A percentile compares a stretch with the other conserved stretches of the same genome.
Conservation (phyloP, 2,797 vertebrate genomes). For the Gymnopithys bicolor region DNA sequence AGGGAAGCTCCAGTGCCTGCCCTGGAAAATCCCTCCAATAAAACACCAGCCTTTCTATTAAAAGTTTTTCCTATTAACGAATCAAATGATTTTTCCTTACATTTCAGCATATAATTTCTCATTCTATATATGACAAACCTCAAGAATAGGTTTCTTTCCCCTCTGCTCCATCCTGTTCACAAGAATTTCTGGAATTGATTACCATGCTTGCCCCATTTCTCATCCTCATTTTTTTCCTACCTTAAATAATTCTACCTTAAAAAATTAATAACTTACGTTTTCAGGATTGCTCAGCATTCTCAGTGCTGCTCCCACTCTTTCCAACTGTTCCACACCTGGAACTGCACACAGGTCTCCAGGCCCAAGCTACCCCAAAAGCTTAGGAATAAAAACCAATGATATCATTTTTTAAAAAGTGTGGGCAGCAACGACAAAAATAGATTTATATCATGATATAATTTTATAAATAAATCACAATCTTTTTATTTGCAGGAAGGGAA, state of each 20-base stretch:
- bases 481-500: constrained; percentile 21
- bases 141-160: background rate
- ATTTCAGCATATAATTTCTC: background rate
- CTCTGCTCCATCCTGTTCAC: background rate
- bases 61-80: background rate
- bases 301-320: background rate
- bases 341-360: background rate
- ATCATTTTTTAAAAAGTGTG: background rate
- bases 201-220: background rate
- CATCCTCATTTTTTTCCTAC: background rate
- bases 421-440: background rate
- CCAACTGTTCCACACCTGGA: background rate
- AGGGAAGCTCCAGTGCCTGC: background rate
- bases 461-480: background rate
- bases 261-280: background rate
- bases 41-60: background rate
- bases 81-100: background rate
- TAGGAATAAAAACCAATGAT: background rate
- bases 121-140: background rate
- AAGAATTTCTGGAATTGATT: background rate
- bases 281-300: background rate
- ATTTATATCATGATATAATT: background rate
- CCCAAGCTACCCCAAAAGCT: background rate
- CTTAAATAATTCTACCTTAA: background rate
- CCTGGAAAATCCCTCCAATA: background rate